Base-by-base conservation (phyloP, 2,888 invertebrate species). In the Dermolepida albohirtum region DNA sequence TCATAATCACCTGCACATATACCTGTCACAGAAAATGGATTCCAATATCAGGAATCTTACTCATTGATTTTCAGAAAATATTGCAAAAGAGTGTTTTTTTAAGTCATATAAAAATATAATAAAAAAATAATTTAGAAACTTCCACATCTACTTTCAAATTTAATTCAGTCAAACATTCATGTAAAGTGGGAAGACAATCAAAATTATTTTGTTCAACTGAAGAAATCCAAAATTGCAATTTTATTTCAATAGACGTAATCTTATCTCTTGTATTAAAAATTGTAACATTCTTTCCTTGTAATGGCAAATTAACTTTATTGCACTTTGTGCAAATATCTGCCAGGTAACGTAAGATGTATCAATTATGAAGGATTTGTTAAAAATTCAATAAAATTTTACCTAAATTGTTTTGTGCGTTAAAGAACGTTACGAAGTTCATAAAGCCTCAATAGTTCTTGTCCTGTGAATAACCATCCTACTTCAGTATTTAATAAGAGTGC, bases 121-220 rank as follows among this genome's bases (percentile, higher is more conserved):
- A 54, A 59, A 64, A 64, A 64, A 64, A 64, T 55, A 55, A 34
- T 64, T 64, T 52, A n/a, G 27, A 57, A 57, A 55, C 52, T 59
- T 64, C 52, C 34, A 59, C 40, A 41, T 57, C 47, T 49, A 63
- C 54, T 54, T 64, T 52, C 7, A 27, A 64, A 64, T 64, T 29
- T 29, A 54, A 54, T 54, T 64, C 34, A 64, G 7, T 54, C 40
- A 64, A 54, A 64, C 54, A 51, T 54, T 55, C 64, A 54, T 64
- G 22, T 52, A 54, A 52, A 29, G 52, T 29, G 12, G 64, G 64
- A 64, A 64, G 57, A 34, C 51, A 64, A 16, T 54, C 54, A 16
- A n/a, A n/a, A n/a, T n/a, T n/a, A n/a, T n/a, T n/a, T n/a, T n/a
- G n/a, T n/a, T 29, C 29, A 54, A 54, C 17, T 54, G 11, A 16